Evolutionary conservation across 2,113 vertebrate species (phyloP), one percentile per base, ranked within the genome.

Genomic region (Labeo catla): DNA sequence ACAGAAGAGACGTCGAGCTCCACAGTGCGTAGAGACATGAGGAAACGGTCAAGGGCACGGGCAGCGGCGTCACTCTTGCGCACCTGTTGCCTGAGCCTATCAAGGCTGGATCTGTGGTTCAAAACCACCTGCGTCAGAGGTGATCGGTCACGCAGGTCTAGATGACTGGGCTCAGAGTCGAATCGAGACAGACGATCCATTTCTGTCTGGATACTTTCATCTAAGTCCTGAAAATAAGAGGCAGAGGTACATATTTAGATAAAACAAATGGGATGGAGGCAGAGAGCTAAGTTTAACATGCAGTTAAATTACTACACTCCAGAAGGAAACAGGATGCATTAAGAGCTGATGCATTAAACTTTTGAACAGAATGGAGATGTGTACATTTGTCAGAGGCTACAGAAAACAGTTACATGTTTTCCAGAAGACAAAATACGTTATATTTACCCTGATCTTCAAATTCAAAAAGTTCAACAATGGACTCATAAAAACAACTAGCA

Each of bases 11-110:
- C 84, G 66, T 96, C 93, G 54, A 92, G 92, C 6, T 95, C 93
- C 34, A 94, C 87, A 0, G 91, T 94, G 74, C 92, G 95, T 84
- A 99, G 83, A 0, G 96, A 96, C 90, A 94, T 92, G 82, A 99
- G 92, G 89, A 99, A 98, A 12, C 88, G 91, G 77, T 97, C 95
- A 8, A 99, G 91, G 70, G 95, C 95, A 3, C 93, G 93, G 23
- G 97, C 93, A 0, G 95, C 93, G 0, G 92, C 94, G 83, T 96
- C 94, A 0, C 93, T 93, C 73, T 93, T 95, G 57, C 93, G 94
- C 68, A 96, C 94, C 90, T 94, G 96, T 86, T 92, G 92, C 16
- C 91, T 90, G 63, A 95, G 93, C 66, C 95, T 95, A 87, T 97
- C 95, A 15, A 98, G 93, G 4, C 94, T 95, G 50, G 87, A 91